Percentiles rank a stretch among this genome's conserved stretches.
Evolutionary conservation across 2,888 invertebrate genomes (phyloP).

Genomic region (Idaea straminata): DNA sequence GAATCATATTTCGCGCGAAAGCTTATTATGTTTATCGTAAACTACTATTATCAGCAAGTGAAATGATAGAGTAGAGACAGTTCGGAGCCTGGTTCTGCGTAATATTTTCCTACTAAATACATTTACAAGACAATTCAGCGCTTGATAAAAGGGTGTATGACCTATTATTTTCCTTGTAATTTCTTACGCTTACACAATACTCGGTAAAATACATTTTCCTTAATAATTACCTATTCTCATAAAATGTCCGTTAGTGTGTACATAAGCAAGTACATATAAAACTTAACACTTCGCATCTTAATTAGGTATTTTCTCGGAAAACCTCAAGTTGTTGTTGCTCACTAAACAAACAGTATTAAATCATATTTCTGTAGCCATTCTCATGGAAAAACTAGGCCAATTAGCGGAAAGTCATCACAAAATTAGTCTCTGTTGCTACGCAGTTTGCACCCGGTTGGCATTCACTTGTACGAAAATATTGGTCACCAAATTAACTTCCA

Average conservation of each 20-base stretch:
- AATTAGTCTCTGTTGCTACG: not conserved
- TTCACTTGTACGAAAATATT: slow-evolving; percentile 25
- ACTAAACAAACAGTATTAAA: not conserved
- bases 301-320: not conserved
- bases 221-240: too few species aligned
- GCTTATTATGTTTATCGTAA: not conserved
- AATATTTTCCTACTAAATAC: not conserved
- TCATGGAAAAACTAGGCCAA: slow-evolving; percentile 2
- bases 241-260: not conserved
- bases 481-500: slow-evolving; percentile 20
- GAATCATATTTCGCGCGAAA: not conserved
- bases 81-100: not conserved
- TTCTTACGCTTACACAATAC: not conserved
- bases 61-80: not conserved
- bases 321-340: not conserved
- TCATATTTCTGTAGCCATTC: not conserved
- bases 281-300: not conserved
- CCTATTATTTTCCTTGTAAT: not conserved
- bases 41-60: not conserved
- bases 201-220: not conserved
- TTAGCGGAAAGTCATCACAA: slow-evolving; percentile 1
- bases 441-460: slow-evolving; percentile 2
- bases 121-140: not conserved
- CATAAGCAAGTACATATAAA: not conserved
- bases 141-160: not conserved